Base-by-base conservation (phyloP, 1,140 invertebrate species). In the Pseudoatta argentina region DNA sequence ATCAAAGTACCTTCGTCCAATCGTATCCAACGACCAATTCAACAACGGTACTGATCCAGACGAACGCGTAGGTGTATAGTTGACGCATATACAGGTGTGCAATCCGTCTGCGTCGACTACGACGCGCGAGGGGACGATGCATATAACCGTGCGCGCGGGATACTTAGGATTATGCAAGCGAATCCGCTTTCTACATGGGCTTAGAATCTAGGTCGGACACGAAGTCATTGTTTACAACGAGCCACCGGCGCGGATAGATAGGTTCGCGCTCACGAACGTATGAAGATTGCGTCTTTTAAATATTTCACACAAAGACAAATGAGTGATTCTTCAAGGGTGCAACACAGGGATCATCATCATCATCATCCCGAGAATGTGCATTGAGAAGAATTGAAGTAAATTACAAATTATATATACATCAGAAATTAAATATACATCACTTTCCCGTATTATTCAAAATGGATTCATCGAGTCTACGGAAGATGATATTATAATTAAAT, bases 141-240 rank as follows among this genome's bases (percentile, higher is more conserved):
- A 78, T 75, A 67, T 76, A 51, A 85, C 67, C 30, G n/a, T 86
- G 72, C 30, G 64, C 57, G 66, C 63, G 77, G 61, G 66, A 83
- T 59, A 76, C 64, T 87, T 86, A 75, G 78, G 89, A 91, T 93
- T 93, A 93, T 93, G 91, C 92, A 93, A 93, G 92, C 86, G 75
- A 92, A 88, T 92, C 91, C 89, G 91, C 92, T 93, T 93, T 93
- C 91, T 92, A 94, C 92, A 91, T 91, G 87, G 92, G 91, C 82
- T 93, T 92, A 91, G 91, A 94, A 94, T 93, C 92, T 93, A 87
- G 93, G 92, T 94, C 93, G 92, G 88, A 71, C 86, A 88, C 87
- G 75, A 85, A 91, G 87, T 92, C 92, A 93, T 93, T 93, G 93
- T 93, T 93, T 92, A 93, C 89, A 88, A 91, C 91, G 72, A 87